Percentiles rank a stretch among this genome's conserved stretches.
Evolutionary conservation across 2,888 invertebrate species (phyloP).

Genomic region (Xanthorhoe spadicearia): DNA sequence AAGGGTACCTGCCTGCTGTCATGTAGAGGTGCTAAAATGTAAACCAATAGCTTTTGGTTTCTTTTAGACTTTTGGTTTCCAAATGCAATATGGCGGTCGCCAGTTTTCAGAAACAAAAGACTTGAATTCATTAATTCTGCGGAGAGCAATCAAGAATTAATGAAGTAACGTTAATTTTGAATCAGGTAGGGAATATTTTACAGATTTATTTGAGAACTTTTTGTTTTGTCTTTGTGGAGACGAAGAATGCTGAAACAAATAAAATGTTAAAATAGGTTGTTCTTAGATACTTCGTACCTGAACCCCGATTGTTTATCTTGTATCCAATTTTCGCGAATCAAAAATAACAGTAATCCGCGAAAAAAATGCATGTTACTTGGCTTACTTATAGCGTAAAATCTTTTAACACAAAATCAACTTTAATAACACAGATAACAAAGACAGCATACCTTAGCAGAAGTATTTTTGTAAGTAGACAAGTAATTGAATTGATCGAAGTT

Average conservation of each 20-base stretch:
- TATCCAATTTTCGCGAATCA: no score
- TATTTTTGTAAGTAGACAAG: conserved; percentile 10
- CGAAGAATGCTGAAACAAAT: not conserved
- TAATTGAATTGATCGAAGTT: conserved; percentile 70
- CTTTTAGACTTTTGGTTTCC: no score
- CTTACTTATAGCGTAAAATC: no score
- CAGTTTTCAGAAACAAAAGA: not conserved
- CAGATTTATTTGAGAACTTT: not conserved
- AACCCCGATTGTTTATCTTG: no score
- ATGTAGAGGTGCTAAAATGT: no score
- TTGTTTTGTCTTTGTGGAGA: not conserved
- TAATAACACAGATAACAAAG: not conserved
- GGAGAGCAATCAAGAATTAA: conserved; percentile 44
- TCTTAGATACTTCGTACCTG: no score
- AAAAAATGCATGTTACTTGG: no score
- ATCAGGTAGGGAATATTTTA: conserved; percentile 15
- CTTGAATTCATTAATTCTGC: conserved; percentile 40
- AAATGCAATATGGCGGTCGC: not conserved
- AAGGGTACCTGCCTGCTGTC: no score
- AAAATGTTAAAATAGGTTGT: no score
- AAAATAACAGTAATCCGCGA: no score
- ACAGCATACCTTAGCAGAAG: conserved; percentile 1
- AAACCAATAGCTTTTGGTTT: not conserved
- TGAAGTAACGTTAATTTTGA: conserved; percentile 27
- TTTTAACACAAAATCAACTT: not conserved